Percentiles rank a stretch among this genome's conserved stretches.
These are phyloP conservation scores for Neosilurus mollespiculum DNA, from an alignment of 2,797 vertebrate species.

Conservation along the genomic window DNA sequence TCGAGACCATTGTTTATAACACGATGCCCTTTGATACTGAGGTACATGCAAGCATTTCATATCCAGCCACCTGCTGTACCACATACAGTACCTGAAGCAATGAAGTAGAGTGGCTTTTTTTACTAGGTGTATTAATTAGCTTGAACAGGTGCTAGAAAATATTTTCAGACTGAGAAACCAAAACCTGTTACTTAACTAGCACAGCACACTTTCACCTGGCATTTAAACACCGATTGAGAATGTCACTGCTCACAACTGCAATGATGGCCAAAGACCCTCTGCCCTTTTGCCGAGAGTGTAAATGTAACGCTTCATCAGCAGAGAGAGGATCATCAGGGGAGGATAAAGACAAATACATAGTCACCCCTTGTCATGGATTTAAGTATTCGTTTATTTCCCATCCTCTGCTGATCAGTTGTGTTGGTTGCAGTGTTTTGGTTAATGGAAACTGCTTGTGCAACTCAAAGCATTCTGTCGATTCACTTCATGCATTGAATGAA, in stretches of 20 bases:
- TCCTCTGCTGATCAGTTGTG: not conserved
- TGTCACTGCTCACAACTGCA: not conserved
- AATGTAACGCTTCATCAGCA: not conserved
- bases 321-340: constrained; percentile 3
- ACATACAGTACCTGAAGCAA: not conserved
- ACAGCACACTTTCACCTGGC: not conserved
- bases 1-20: not conserved
- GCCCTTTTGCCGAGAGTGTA: not conserved
- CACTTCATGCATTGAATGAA: too few species aligned
- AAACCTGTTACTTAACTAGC: not conserved
- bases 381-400: not conserved
- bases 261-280: not conserved
- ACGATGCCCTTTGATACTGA: not conserved
- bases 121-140: not conserved
- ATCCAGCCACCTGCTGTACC: not conserved
- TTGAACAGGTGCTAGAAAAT: not conserved
- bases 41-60: not conserved
- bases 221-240: not conserved
- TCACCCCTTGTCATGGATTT: not conserved
- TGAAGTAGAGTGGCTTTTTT: constrained; percentile 1
- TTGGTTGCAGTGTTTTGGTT: not conserved
- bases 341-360: not conserved
- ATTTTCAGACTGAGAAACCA: not conserved
- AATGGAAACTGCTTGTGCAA: not conserved
- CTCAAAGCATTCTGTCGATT: too few species aligned